Evolutionary conservation across 2,797 vertebrate genomes (phyloP), one percentile per base, ranked within the genome.

Genomic region (Pipistrellus nathusii): DNA sequence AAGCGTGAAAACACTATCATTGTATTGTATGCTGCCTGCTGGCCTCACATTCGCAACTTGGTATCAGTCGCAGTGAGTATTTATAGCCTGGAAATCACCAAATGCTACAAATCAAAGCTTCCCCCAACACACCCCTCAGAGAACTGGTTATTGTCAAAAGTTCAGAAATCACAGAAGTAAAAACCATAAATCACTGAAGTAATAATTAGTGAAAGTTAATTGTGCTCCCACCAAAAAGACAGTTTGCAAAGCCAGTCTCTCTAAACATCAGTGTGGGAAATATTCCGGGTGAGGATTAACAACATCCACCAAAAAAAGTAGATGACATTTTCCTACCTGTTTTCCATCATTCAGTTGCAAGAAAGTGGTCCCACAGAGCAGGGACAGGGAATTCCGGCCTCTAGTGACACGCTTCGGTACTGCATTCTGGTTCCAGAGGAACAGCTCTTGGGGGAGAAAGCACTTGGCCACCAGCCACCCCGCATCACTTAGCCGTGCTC

Each of bases 351-450:
- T 77, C 35, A 41, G 2, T 27, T 57, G 2, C 77, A 76, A 35
- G 12, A 48, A 3, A 3, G 5, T 2, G 15, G 12, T n/a, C 20
- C 41, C 14, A 5, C 3, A 7, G 6, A 4, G 17, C 0, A 1
- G 44, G 23, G 14, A 46, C 13, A 20, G 12, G 53, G 25, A 1
- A 30, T 30, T 75, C 51, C 23, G 18, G 1, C 32, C 32, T 35
- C 41, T 48, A 44, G 13, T 13, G 57, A 59, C n/a, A 32, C 5
- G 17, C 6, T 21, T 66, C 25, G 51, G 51, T 92, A 17, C 57
- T 68, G 7, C 18, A 15, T 57, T 85, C 21, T 32, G 18, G 38
- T 72, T 78, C 17, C 13, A 68, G 2, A 59, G 9, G 20, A 21
- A 55, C 53, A 55, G 53, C 8, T 20, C 53, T 55, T 55, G 53